Evolutionary conservation across 2,797 vertebrate species (phyloP).

Genomic region (Diplodus sargus): DNA sequence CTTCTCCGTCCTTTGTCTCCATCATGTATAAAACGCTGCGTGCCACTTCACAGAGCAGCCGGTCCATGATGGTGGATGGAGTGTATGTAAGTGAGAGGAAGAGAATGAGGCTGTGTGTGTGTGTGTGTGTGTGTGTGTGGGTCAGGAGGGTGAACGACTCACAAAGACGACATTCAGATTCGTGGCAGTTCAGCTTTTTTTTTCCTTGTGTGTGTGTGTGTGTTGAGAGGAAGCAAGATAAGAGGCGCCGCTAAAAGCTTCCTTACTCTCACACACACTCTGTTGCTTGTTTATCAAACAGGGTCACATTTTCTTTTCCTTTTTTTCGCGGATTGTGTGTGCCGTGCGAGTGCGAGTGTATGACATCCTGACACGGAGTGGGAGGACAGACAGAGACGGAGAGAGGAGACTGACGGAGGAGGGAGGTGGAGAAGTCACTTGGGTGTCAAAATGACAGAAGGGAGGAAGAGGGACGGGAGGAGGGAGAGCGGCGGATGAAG

Average conservation of each 20-base stretch:
- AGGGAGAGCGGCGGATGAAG: conserved; percentile 48
- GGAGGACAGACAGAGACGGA: conserved; percentile 28
- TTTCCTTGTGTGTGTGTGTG: conserved; percentile 21
- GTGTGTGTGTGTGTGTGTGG: conserved; percentile 45
- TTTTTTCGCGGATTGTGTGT: background rate
- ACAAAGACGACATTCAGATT: conserved; percentile 69
- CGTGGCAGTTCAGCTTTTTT: conserved; percentile 45
- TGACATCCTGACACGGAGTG: conserved; percentile 38
- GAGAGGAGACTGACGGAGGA: conserved; percentile 55
- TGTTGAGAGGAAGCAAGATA: conserved; percentile 71
- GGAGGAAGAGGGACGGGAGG: conserved; percentile 55
- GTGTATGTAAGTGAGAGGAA: conserved; percentile 49
- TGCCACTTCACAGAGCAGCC: conserved; percentile 69
- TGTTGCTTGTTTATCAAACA: conserved; percentile 73
- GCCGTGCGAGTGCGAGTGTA: conserved; percentile 4
- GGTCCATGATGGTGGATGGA: conserved; percentile 51
- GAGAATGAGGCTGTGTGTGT: conserved; percentile 28
- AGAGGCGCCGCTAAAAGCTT: conserved; percentile 74
- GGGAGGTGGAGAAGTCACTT: conserved; percentile 50
- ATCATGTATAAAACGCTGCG: background rate
- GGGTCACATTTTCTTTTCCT: conserved; percentile 31
- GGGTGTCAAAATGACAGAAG: conserved; percentile 60
- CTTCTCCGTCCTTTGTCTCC: no score
- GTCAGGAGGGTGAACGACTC: conserved; percentile 51
- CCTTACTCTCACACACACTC: conserved; percentile 58